Evolutionary conservation across 2,888 invertebrate genomes (phyloP).

Genomic region (Cotesia congregata): DNA sequence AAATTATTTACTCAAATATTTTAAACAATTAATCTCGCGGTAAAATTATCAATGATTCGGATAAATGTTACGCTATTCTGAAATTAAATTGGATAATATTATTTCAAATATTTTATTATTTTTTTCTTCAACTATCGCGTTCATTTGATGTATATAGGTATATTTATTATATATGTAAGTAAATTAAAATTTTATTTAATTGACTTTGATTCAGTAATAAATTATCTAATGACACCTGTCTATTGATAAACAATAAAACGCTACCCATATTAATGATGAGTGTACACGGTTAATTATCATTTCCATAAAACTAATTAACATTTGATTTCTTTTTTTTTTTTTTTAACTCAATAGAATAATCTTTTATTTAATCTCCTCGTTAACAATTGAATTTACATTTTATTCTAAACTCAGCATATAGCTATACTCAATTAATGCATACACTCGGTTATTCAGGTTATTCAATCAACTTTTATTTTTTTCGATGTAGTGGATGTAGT

Average conservation of each 20-base stretch:
- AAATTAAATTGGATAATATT: too few relatives aligned
- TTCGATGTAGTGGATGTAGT: too few relatives aligned
- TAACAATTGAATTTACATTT: not conserved
- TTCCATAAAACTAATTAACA: conserved; percentile 64
- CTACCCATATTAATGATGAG: conserved; percentile 53
- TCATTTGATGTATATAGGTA: too few relatives aligned
- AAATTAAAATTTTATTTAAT: too few relatives aligned
- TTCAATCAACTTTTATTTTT: conserved; percentile 53
- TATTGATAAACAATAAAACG: conserved; percentile 32
- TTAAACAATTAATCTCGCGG: conserved; percentile 44
- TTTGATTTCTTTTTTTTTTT: conserved; percentile 48
- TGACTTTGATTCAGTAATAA: too few relatives aligned
- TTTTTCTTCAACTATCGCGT: too few relatives aligned
- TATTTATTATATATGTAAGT: too few relatives aligned
- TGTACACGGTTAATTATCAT: conserved; percentile 48
- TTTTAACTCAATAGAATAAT: not conserved
- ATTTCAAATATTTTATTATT: too few relatives aligned
- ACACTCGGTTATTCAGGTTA: conserved; percentile 10
- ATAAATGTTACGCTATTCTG: too few relatives aligned
- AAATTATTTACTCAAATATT: conserved; percentile 37
- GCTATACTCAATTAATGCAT: not conserved
- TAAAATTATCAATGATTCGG: conserved; percentile 30
- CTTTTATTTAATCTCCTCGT: conserved; percentile 50
- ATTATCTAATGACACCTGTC: not conserved
- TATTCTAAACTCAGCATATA: not conserved